phyloP scores from a whole-genome alignment of 37 sponge, comb jelly and placozoan genomes.

The Corticium candelabrum region DNA sequence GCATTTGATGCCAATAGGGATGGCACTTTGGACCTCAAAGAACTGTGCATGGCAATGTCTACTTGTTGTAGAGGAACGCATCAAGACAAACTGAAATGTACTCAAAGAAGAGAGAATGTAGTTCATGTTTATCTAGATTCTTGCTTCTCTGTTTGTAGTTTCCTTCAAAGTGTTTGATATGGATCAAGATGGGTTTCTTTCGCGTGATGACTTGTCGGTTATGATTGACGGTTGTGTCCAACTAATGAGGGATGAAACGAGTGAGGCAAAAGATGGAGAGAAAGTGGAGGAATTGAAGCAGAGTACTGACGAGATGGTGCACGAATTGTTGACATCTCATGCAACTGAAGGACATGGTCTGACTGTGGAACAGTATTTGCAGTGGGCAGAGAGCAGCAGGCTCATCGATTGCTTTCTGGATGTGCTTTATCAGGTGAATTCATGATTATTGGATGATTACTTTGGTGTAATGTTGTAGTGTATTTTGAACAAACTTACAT shows the following conservation, averaged over 20 bases:
- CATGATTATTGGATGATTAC: background rate
- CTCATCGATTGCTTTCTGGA: background rate
- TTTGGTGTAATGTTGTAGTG: too few species aligned
- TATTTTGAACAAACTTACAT: too few species aligned
- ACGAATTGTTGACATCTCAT: background rate
- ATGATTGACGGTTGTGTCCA: slow-evolving; percentile 23
- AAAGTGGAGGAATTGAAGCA: background rate
- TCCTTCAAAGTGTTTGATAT: slow-evolving; percentile 64
- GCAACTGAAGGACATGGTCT: background rate
- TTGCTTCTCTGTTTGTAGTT: slow-evolving; percentile 21
- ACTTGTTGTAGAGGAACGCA: slow-evolving; percentile 24
- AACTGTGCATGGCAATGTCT: slow-evolving; percentile 54
- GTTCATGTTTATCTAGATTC: slow-evolving; percentile 15
- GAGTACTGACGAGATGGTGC: background rate
- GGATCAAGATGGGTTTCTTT: slow-evolving; percentile 48
- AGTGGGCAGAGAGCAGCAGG: background rate
- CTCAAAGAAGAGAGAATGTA: too few species aligned
- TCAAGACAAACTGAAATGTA: slow-evolving; percentile 35
- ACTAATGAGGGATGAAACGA: background rate
- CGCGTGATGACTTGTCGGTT: slow-evolving; percentile 30
- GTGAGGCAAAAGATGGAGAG: background rate
- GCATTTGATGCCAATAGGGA: slow-evolving; percentile 77
- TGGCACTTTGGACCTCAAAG: slow-evolving; percentile 75
- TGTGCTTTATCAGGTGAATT: background rate
- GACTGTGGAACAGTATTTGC: background rate